phyloP scores from a whole-genome alignment of 1,140 invertebrate genomes.

The Drosophila mojavensis region DNA sequence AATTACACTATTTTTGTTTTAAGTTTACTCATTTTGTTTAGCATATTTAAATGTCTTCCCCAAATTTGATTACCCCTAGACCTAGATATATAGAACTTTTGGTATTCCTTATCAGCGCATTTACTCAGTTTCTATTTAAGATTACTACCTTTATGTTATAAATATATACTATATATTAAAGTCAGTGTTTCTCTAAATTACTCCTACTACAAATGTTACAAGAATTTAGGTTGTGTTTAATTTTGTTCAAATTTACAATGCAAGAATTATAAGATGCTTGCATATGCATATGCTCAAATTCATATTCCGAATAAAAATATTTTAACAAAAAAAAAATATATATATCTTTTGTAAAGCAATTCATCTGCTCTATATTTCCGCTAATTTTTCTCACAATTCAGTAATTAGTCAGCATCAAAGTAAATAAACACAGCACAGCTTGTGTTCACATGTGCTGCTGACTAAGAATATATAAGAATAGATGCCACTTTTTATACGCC shows the following conservation, averaged over 20 bases:
- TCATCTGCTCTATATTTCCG: too few relatives aligned
- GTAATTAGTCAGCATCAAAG: too few relatives aligned
- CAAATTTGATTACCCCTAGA: slow-evolving; percentile 24
- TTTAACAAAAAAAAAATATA: slow-evolving; percentile 24
- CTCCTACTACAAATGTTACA: slow-evolving; percentile 8
- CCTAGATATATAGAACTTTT: slow-evolving; percentile 23
- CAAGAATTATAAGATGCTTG: slow-evolving; percentile 5
- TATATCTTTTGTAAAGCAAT: not conserved
- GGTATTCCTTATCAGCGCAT: slow-evolving; percentile 36
- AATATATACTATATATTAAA: slow-evolving; percentile 1
- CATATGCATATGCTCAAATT: slow-evolving; percentile 29
- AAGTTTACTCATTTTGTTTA: slow-evolving; percentile 28
- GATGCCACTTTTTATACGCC: too few relatives aligned
- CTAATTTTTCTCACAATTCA: too few relatives aligned
- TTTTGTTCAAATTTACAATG: slow-evolving; percentile 25
- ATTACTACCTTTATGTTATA: slow-evolving; percentile 17
- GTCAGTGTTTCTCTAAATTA: not conserved
- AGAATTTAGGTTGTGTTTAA: slow-evolving; percentile 63
- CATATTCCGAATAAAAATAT: slow-evolving; percentile 50
- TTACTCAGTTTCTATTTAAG: slow-evolving; percentile 29
- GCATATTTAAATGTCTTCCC: slow-evolving; percentile 47
- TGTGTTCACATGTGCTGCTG: too few relatives aligned
- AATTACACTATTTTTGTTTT: slow-evolving; percentile 38
- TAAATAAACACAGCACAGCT: too few relatives aligned
- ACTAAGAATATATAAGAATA: too few relatives aligned